Evolutionary conservation across 2,888 invertebrate species (phyloP), one percentile per base, ranked within the genome.

Genomic region (Yponomeuta sedellus): DNA sequence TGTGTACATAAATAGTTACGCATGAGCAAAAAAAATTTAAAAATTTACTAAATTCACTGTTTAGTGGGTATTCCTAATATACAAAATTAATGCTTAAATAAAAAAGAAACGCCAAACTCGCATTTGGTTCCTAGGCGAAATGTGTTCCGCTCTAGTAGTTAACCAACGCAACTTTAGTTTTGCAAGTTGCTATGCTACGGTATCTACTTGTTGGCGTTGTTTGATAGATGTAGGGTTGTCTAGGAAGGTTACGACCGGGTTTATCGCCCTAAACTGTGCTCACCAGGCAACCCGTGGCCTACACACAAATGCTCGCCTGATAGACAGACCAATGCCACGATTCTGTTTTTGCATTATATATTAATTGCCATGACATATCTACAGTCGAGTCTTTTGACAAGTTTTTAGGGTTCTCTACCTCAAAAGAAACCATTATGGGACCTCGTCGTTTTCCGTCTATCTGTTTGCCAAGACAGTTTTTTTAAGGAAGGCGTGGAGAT

Each of bases 101-200:
- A 44, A 44, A 6, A 44, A 44, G 10, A 44, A 12, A 44, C n/a
- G n/a, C 16, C 44, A 16, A 16, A 16, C 16, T 16, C n/a, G n/a
- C n/a, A 12, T 52, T 52, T 12, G 12, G 44, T 52, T 52, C 44
- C 44, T 52, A 34, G 34, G 8, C 0, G 8, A 34, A 34, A 34
- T 34, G 34, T 34, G 34, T n/a, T 57, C 16, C 20, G 20, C n/a
- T 59, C 59, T 22, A 59, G 22, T 59, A 59, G 59, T 59, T 59
- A 20, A 19, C 22, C 6, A 20, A 12, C 22, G 10, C 59, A 22
- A 12, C 34, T 34, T 34, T 8, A 8, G 1, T 22, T 25, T 20
- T 25, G 59, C 22, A 59, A 12, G 59, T 59, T 59, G 59, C 59
- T 59, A 59, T 25, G 59, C 59, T 59, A 59, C 59, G 59, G 59